These are phyloP conservation scores for Phenganax stokvisi DNA, from an alignment of 92 coral and sea anemone species.

Conservation along the genomic window DNA sequence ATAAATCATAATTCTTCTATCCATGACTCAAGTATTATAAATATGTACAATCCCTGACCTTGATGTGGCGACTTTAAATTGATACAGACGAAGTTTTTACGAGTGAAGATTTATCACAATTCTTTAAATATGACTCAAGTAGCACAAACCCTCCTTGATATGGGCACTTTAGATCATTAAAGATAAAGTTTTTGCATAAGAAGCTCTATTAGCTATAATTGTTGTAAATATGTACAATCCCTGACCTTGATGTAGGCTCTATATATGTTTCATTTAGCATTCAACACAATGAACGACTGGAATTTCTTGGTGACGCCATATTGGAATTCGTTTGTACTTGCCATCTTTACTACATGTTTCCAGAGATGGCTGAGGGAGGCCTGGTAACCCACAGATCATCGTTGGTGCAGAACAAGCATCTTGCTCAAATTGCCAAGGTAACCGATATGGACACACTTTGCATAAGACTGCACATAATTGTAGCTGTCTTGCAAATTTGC, in stretches of 20 bases:
- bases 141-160: too few relatives aligned
- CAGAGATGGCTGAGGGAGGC: constrained; percentile 73
- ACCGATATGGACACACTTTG: neutral
- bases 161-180: too few relatives aligned
- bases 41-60: too few relatives aligned
- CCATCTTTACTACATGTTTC: constrained; percentile 82
- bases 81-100: too few relatives aligned
- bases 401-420: constrained; percentile 82
- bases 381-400: constrained; percentile 83
- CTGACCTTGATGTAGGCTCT: neutral
- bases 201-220: too few relatives aligned
- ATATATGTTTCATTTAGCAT: constrained; percentile 50
- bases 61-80: too few relatives aligned
- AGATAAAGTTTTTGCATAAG: too few relatives aligned
- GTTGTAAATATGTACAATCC: too few relatives aligned
- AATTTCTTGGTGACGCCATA: constrained; percentile 94
- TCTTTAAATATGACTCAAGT: too few relatives aligned
- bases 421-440: constrained; percentile 87
- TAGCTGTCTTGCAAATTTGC: neutral
- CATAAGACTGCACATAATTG: neutral
- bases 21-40: too few relatives aligned
- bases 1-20: too few relatives aligned
- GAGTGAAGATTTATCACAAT: too few relatives aligned
- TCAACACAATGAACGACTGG: constrained; percentile 93
- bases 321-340: constrained; percentile 79